Base-by-base conservation (phyloP, 2,888 invertebrate genomes). In the Dusona sp. region DNA sequence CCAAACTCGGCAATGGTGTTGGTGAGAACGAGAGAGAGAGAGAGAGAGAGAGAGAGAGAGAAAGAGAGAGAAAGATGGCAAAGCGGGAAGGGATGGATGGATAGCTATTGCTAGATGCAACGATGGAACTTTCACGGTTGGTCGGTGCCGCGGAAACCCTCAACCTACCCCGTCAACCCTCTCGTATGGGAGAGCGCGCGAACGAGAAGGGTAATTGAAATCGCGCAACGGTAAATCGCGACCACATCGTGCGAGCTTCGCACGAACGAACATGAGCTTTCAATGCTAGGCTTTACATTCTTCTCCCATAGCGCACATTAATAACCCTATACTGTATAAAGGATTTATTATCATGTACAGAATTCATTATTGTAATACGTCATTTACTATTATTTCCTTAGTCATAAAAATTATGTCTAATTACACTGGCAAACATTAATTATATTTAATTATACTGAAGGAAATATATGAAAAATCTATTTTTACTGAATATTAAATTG, bases 201-300 rank as follows among this genome's bases (percentile, higher is more conserved):
- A 77, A 61, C 48, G 75, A 67, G 72, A 67, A 79, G 72, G 83
- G 86, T 86, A 86, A 86, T 86, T 86, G 86, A 86, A 86, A 86
- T 86, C 86, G 86, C 86, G 78, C 83, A 73, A 80, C 86, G 83
- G 86, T 86, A 86, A 86, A 86, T 86, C 83, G 86, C 86, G 83
- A 86, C 86, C 83, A 78, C 83, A 82, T 75, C 80, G 86, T 79
- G 78, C 74, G 67, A 81, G 73, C 51, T 78, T 45, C 82, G 79
- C 70, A 70, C 79, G 68, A 85, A 54, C 64, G 77, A 64, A 54
- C 77, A 38, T 72, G 83, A 73, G 83, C 86, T 86, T 84, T 84
- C 86, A 83, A 81, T 84, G 74, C 86, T 78, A 65, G 82, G 79
- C 82, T 85, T 80, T 77, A 74, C 80, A 72, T 73, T 81, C 64